phyloP scores from a whole-genome alignment of 2,888 invertebrate genomes.

The Phasia obesa region DNA sequence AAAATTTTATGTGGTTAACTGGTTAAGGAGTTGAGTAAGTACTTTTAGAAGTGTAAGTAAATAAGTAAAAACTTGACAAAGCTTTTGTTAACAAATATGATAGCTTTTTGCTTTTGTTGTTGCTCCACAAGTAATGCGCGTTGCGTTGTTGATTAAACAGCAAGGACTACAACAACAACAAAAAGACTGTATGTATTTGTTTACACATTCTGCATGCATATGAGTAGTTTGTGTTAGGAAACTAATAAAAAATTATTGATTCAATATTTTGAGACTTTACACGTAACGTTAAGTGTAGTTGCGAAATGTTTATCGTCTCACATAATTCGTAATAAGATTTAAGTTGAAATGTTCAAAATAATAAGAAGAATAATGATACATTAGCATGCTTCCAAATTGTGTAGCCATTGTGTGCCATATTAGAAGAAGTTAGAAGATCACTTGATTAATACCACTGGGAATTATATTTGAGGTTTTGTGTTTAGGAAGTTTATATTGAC shows the following conservation, averaged over 20 bases:
- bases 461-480: neutral
- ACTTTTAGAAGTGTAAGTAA: conserved; percentile 7
- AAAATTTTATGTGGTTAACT: conserved; percentile 38
- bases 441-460: conserved; percentile 50
- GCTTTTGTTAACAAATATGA: conserved; percentile 61
- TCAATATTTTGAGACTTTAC: conserved; percentile 28
- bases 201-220: neutral
- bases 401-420: conserved; percentile 46
- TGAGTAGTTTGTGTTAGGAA: conserved; percentile 20
- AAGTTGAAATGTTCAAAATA: conserved; percentile 16
- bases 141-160: conserved; percentile 27
- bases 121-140: conserved; percentile 28
- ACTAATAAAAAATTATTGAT: conserved; percentile 48
- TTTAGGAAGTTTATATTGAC: too few species aligned
- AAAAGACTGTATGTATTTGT: conserved; percentile 11
- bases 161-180: neutral
- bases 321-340: conserved; percentile 39
- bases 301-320: conserved; percentile 21
- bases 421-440: conserved; percentile 25
- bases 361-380: neutral
- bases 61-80: conserved; percentile 44
- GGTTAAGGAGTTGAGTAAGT: conserved; percentile 34
- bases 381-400: conserved; percentile 13
- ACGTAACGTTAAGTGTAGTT: conserved; percentile 16
- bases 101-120: conserved; percentile 26